Conservation (phyloP, 2,888 invertebrate species). For the Acanthococcus lagerstroemiae region DNA sequence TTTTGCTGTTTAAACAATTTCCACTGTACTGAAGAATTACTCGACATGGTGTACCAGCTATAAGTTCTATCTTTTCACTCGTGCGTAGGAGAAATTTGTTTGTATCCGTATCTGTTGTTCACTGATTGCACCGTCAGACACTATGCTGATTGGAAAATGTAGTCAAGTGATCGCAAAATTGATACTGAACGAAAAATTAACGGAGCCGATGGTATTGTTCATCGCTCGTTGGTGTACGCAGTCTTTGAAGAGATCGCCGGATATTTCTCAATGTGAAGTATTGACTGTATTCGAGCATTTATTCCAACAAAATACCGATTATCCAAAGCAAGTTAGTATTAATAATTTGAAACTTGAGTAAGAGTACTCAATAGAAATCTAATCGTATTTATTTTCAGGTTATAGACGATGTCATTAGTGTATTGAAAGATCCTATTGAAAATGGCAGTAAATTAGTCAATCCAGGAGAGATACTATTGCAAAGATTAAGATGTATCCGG, state of each 20-base stretch:
- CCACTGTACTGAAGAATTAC: no score
- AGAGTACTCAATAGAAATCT: neutral
- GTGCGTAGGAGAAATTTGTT: neutral
- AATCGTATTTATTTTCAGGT: neutral
- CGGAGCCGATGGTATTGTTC: neutral
- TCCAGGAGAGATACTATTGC: constrained; percentile 12
- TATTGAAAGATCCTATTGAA: constrained; percentile 11
- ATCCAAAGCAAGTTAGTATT: neutral
- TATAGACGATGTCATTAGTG: neutral
- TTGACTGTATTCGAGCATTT: neutral
- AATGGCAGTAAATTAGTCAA: neutral
- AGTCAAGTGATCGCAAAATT: constrained; percentile 15
- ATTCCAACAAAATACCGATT: neutral
- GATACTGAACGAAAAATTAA: neutral
- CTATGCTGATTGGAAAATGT: constrained; percentile 7
- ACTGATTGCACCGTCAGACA: neutral
- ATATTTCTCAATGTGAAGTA: constrained; percentile 14
- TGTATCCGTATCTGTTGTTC: constrained; percentile 12
- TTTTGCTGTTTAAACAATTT: no score
- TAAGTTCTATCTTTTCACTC: neutral
- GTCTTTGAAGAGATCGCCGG: neutral
- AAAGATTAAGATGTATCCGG: constrained; percentile 13
- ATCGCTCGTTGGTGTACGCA: constrained; percentile 7
- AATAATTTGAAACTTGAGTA: neutral
- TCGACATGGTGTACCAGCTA: no score